Base-by-base conservation (phyloP, 2,888 invertebrate species). In the Coelinius sp. region DNA sequence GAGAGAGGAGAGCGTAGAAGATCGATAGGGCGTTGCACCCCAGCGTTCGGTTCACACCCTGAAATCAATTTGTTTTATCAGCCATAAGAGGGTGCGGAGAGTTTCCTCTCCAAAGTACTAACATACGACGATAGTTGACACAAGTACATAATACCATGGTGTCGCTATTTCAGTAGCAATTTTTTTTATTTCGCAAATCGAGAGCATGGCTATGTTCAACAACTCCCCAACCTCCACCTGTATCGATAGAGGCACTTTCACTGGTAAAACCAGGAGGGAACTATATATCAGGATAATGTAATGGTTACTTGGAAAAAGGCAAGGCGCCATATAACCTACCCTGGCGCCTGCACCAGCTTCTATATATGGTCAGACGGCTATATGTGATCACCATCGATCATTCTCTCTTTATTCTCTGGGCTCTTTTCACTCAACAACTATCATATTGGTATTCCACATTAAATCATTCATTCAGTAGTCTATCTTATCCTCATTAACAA, bases 331-430 rank as follows among this genome's bases (percentile, higher is more conserved):
- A 68, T 68, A 73, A 73, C 70, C 17, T 41, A 31, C 71, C 63
- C 75, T 62, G 77, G 77, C 75, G 76, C 76, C 76, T 76, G 41
- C 77, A 75, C 74, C 71, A 74, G 66, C 71, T 76, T 72, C 76
- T 76, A 71, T 52, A 64, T 70, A 66, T 70, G 68, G 68, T 46
- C 68, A 44, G 56, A 27, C 31, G 22, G 52, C 25, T 53, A 25
- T n/a, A n/a, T n/a, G n/a, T 22, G 14, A 68, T 41, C 68, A 38
- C 24, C 53, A 53, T 53, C 53, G 25, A 53, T 53, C 53, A 53
- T 53, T 53, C 25, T 53, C 27, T 27, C 44, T 64, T 27, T 38
- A 14, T 67, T 53, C 59, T 56, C 44, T 41, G 25, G 25, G 24
- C 20, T 22, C 25, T 10, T 56, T 56, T 24, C 53, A 56, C 56